Evolutionary conservation across 2,797 vertebrate genomes (phyloP), one percentile per base, ranked within the genome.

Genomic region (Pantherophis alleghaniensis): DNA sequence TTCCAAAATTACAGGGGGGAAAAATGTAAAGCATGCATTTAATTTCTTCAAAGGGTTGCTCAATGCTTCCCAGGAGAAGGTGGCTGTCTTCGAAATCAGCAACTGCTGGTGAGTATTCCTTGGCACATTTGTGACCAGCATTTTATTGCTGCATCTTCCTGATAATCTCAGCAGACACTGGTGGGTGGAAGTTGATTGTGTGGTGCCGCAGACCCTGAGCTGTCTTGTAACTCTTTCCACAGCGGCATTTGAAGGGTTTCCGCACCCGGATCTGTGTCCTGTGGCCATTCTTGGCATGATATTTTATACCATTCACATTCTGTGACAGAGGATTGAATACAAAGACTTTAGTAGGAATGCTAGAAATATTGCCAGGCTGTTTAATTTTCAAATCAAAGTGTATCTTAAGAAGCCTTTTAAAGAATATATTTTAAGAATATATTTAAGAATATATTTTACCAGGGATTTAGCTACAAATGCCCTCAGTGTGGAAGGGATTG

Each of bases 231-330:
- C 99, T 99, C 98, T 99, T 99, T 94, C 99, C 99, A 94, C 99
- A 99, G 93, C 99, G 99, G 97, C 99, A 99, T 97, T 99, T 99
- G 97, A 99, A 99, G 92, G 99, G 99, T 97, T 99, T 99, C 96
- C 99, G 99, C 95, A 99, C 99, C 26, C 99, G 98, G 96, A 99
- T 99, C 98, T 99, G 99, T 22, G 99, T 99, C 96, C 99, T 98
- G 98, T 99, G 99, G 95, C 99, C 99, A 10, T 99, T 99, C 98
- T 99, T 99, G 96, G 99, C 99, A 0, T 99, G 99, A 98, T 99
- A 99, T 97, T 99, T 99, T 95, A 99, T 99, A 95, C 99, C 99
- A 2, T 99, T 99, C 97, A 99, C 99, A 97, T 99, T 99, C 99
- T 99, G 98, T 37, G 66, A 94, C 94, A 0, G 92, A 96, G 93